A percentile compares a stretch with the other conserved stretches of the same genome.
Evolutionary conservation across 1,140 invertebrate species (phyloP).

Genomic region (Plutomurus gul): DNA sequence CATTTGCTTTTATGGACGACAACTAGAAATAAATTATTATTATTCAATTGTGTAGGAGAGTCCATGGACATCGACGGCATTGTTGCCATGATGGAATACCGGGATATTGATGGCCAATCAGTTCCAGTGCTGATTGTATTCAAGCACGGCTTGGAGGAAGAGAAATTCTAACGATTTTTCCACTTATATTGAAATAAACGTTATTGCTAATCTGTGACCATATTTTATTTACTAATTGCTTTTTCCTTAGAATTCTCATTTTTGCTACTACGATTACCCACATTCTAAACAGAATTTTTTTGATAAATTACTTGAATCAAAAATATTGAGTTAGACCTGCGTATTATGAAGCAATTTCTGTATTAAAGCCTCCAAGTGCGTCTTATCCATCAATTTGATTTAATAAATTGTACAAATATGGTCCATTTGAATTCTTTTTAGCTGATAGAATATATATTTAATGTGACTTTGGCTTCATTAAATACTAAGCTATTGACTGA

Average conservation of each 20-base stretch:
- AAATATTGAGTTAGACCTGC: no score
- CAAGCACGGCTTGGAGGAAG: conserved; percentile 91
- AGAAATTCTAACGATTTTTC: conserved; percentile 76
- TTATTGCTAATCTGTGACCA: conserved; percentile 16
- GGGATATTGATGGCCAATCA: conserved; percentile 80
- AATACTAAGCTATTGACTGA: no score
- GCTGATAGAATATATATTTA: background rate
- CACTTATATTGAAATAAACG: conserved; percentile 2
- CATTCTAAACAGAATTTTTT: no score
- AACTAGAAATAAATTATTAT: background rate
- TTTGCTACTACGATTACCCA: no score
- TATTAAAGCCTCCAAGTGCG: no score
- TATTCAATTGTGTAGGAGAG: conserved; percentile 68
- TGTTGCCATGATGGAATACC: conserved; percentile 91
- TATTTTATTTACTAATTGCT: conserved; percentile 5
- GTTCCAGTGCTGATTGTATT: conserved; percentile 91
- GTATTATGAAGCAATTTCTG: no score
- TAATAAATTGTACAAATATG: background rate
- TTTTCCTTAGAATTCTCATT: background rate
- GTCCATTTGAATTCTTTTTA: background rate
- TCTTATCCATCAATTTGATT: no score
- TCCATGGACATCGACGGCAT: conserved; percentile 92
- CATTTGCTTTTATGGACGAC: background rate
- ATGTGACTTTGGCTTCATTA: no score
- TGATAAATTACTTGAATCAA: no score